phyloP scores from a whole-genome alignment of 2,797 vertebrate species.

The Lacerta agilis region DNA sequence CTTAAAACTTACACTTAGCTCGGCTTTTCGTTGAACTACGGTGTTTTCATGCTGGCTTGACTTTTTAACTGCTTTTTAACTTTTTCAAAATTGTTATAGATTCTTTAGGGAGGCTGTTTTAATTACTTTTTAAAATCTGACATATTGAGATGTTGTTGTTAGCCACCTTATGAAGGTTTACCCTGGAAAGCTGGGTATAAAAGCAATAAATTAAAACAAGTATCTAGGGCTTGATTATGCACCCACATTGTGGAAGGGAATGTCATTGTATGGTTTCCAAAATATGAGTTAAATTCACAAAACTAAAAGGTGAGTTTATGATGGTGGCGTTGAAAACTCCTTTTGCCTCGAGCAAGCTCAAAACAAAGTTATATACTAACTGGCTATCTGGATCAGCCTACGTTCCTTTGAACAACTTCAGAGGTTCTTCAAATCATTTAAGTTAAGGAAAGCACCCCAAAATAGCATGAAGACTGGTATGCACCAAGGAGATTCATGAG shows the following conservation, averaged over 20 bases:
- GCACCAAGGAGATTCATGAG: slow-evolving; percentile 26
- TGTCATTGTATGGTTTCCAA: neutral
- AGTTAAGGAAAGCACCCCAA: slow-evolving; percentile 41
- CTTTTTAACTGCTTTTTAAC: neutral
- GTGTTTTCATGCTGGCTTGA: neutral
- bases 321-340: neutral
- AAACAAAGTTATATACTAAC: neutral
- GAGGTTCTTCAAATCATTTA: slow-evolving; percentile 4
- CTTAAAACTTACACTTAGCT: neutral
- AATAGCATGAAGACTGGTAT: slow-evolving; percentile 55
- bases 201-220: neutral
- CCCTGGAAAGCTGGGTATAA: neutral
- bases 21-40: neutral
- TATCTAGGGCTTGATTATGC: neutral
- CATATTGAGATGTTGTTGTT: neutral
- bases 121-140: neutral
- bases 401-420: neutral
- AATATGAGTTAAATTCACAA: neutral
- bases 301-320: neutral
- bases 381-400: neutral
- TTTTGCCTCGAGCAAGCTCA: neutral
- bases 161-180: neutral
- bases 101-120: neutral
- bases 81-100: no score
- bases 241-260: neutral